Percentiles rank a stretch among this genome's conserved stretches.
These are phyloP conservation scores for Ibycter americanus DNA, from an alignment of 2,797 vertebrate species.

Conservation along the genomic window DNA sequence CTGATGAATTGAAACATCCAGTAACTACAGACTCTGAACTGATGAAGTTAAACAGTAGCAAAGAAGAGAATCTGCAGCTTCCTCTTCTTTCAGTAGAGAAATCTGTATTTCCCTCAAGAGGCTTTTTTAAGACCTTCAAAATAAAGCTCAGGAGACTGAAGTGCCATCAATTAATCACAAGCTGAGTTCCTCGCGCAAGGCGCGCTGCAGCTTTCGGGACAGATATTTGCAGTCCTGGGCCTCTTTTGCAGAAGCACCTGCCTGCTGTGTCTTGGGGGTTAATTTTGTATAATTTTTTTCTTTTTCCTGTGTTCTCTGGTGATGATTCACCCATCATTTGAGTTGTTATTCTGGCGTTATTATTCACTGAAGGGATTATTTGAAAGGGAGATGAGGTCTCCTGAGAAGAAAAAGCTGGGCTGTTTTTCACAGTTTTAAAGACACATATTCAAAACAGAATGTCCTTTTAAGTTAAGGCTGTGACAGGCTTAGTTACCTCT, in stretches of 20 bases:
- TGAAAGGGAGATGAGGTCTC: background rate
- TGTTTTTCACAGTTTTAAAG: background rate
- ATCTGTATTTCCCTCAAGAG: slow-evolving; percentile 11
- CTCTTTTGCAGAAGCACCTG: background rate
- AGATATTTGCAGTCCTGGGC: background rate
- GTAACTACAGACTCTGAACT: background rate
- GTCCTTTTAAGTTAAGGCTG: background rate
- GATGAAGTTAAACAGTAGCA: background rate
- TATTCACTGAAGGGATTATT: background rate
- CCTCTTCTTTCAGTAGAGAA: background rate
- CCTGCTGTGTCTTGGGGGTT: background rate
- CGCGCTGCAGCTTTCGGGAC: accelerated
- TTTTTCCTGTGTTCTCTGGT: background rate
- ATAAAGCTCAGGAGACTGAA: background rate
- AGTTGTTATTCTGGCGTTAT: background rate
- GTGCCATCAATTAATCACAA: slow-evolving; percentile 32
- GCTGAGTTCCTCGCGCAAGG: background rate
- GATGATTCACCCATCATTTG: background rate
- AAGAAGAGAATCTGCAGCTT: background rate
- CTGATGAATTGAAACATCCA: background rate
- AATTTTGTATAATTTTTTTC: background rate
- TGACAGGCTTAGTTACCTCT: background rate
- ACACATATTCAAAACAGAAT: background rate
- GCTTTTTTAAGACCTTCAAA: slow-evolving; percentile 5
- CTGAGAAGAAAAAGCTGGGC: background rate